Base-by-base conservation (phyloP, 2,113 vertebrate species). In the Haemorhous mexicanus region DNA sequence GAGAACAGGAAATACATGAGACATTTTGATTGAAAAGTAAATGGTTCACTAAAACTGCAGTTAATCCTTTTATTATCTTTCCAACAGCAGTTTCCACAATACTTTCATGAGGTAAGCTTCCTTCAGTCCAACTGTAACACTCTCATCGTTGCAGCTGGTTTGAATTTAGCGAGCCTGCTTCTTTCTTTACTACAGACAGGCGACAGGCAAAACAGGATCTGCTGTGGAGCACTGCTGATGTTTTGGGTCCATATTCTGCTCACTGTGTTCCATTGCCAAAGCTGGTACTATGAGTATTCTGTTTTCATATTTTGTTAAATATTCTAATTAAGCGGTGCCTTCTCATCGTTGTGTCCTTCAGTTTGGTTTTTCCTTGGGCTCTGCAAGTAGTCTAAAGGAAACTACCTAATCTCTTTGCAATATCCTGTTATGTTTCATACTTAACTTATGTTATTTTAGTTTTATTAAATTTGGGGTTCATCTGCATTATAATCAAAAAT, bases 401-500 rank as follows among this genome's bases (percentile, higher is more conserved):
- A 98, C 98, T 96, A 97, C 98, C 98, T 99, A 99, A 99, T 99
- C 99, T 99, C 97, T 94, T 96, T 97, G 98, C 99, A 99, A 99
- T 99, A 99, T 99, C 99, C 99, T 99, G 99, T 99, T 99, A 98
- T 99, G 98, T 98, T 99, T 99, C 98, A 98, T 98, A 97, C 97
- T 96, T 98, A 98, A 98, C 98, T 98, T 94, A 91, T 98, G 98
- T 99, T 99, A 97, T 99, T 99, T 98, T 98, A 98, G 98, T 98
- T 97, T 99, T 99, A 99, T 99, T 99, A 97, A 97, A 98, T 99
- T 98, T 98, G 98, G 95, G 97, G 96, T 97, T 98, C 96, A 98
- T 99, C 98, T 98, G 98, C 97, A 98, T 99, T 98, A 98, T 97
- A 98, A 99, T 99, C 98, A 99, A 98, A 99, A 98, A 98, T 98